Evolutionary conservation across 92 coral and sea anemone genomes (phyloP), one percentile per base, ranked within the genome.

Genomic region (Porites lobata): DNA sequence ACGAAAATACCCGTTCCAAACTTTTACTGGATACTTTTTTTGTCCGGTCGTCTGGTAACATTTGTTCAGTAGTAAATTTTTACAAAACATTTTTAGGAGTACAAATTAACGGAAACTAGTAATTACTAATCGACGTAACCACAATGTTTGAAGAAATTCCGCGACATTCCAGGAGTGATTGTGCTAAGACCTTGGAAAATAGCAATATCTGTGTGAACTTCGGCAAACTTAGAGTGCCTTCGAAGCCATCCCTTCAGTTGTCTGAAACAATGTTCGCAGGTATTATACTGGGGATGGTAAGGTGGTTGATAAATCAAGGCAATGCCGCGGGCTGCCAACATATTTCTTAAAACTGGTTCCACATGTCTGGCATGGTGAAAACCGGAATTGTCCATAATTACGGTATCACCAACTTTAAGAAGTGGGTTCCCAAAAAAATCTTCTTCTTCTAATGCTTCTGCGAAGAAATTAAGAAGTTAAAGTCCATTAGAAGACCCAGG

Each of bases 401-500:
- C 65, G 13, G 65, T 61, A 12, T 61, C 65, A 6, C 65, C 65
- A 12, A 13, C 19, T 61, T 61, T 61, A 17, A 61, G 14, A 61
- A 61, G n/a, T 17, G 65, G 65, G 15, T 61, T 9, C 18, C 65
- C 65, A 61, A 61, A 61, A 61, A 13, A 13, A 61, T 61, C 20
- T 61, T 61, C 19, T 61, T 61, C 15, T 61, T 9, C n/a, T 12
- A 61, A 61, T 61, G 15, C 65, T 2, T 12, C 88, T 21, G 89
- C 83, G 72, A 83, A 83, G 22, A 84, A 84, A 77, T 89, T 77
- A 13, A 88, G 68, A 20, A 81, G 92, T 62, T 88, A 84, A 32
- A 75, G 76, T 51, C 84, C 88, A 83, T 82, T 82, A 59, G 92
- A 89, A n/a, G 88, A 69, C 8, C 88, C 92, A 43, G 69, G 78